Conservation (phyloP, 2,797 vertebrate genomes). For the Molossus alvarezi region DNA sequence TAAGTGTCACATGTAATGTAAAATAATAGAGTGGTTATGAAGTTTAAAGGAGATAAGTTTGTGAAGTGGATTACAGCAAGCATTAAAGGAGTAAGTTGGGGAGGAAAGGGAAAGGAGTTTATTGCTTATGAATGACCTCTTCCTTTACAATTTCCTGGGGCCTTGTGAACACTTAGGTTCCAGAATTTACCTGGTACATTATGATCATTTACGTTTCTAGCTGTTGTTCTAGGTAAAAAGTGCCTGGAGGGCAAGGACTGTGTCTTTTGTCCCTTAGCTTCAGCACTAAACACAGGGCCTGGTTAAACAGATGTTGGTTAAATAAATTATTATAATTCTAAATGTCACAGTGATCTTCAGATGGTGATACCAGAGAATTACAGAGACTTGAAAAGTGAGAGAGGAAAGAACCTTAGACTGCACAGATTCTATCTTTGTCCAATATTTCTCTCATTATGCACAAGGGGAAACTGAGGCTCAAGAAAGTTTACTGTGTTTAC, state of each 20-base stretch:
- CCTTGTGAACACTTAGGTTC: neutral
- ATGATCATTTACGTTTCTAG: constrained; percentile 11
- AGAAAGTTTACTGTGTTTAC: neutral
- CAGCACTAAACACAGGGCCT: neutral
- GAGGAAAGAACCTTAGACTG: neutral
- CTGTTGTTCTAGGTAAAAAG: neutral
- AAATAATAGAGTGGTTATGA: neutral
- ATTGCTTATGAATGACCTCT: neutral
- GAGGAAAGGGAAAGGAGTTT: neutral
- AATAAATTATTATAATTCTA: neutral
- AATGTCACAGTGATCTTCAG: neutral
- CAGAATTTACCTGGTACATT: neutral
- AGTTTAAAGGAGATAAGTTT: neutral
- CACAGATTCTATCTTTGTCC: neutral
- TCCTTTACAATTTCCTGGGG: neutral
- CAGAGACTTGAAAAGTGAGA: neutral
- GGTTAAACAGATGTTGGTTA: neutral
- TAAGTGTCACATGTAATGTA: neutral
- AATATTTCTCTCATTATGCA: neutral
- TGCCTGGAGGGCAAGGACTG: neutral
- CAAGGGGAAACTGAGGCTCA: neutral
- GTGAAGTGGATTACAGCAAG: neutral
- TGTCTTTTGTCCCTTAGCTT: neutral
- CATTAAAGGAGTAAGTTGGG: neutral
- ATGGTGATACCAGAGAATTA: neutral